These are phyloP conservation scores for Chrysina gloriosa DNA, from an alignment of 2,888 invertebrate species.

Conservation along the genomic window DNA sequence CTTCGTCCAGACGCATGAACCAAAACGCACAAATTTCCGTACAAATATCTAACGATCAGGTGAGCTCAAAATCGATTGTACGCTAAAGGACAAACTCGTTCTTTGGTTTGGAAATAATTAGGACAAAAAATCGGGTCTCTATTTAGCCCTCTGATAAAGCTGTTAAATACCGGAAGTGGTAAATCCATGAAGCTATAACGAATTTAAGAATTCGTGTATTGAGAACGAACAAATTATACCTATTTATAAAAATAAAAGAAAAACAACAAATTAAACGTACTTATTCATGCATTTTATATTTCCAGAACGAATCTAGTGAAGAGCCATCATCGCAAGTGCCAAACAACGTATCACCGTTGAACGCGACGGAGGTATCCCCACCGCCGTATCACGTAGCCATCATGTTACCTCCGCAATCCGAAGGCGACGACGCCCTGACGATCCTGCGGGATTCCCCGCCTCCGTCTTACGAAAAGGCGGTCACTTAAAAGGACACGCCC, in stretches of 20 bases:
- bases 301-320: conserved; percentile 42
- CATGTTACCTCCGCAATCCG: conserved; percentile 71
- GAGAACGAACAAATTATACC: no score
- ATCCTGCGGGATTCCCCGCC: conserved; percentile 72
- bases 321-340: conserved; percentile 49
- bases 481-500: no score
- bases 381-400: conserved; percentile 90
- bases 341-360: conserved; percentile 46
- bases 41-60: conserved; percentile 44
- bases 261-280: background rate
- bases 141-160: no score
- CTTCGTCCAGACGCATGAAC: conserved; percentile 59
- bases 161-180: no score
- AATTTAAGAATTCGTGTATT: no score
- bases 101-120: no score
- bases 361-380: conserved; percentile 67
- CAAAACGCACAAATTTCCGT: conserved; percentile 58
- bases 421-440: conserved; percentile 51
- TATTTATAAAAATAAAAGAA: background rate
- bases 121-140: no score
- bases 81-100: no score
- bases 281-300: background rate
- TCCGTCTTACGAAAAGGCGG: conserved; percentile 80
- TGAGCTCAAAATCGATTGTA: conserved; percentile 48
- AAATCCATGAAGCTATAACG: no score